Percentiles rank a stretch among this genome's conserved stretches.
Evolutionary conservation across 1,140 invertebrate species (phyloP).

Genomic region (Theocolax elegans): DNA sequence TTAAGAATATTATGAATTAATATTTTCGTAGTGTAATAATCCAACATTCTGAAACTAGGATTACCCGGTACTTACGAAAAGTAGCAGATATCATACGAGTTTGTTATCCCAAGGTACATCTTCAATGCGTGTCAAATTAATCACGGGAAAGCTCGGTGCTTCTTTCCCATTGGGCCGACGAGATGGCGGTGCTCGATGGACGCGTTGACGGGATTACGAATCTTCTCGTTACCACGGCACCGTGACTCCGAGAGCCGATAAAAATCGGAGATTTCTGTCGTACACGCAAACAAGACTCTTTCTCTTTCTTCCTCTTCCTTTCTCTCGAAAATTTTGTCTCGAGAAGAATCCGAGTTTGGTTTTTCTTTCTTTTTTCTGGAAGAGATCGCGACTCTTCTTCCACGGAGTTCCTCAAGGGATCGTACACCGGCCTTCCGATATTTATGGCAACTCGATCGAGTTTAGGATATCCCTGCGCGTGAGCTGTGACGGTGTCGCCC

Average conservation of each 20-base stretch:
- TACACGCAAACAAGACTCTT: slow-evolving; percentile 51
- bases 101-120: too few species aligned
- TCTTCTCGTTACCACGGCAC: slow-evolving; percentile 49
- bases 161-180: slow-evolving; percentile 2
- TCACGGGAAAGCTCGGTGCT: not conserved
- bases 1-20: too few species aligned
- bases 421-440: slow-evolving; percentile 39
- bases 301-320: slow-evolving; percentile 38
- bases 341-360: too few species aligned
- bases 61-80: too few species aligned
- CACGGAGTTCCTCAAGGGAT: slow-evolving; percentile 29
- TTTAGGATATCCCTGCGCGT: slow-evolving; percentile 42
- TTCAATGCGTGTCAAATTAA: slow-evolving; percentile 26
- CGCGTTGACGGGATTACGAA: slow-evolving; percentile 51
- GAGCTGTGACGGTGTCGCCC: slow-evolving; percentile 26
- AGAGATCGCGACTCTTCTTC: slow-evolving; percentile 20
- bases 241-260: slow-evolving; percentile 47
- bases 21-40: too few species aligned
- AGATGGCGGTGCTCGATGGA: slow-evolving; percentile 43
- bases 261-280: slow-evolving; percentile 59
- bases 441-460: slow-evolving; percentile 46
- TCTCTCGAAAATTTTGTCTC: slow-evolving; percentile 30
- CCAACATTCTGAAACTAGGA: too few species aligned
- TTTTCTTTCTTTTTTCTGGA: not conserved
- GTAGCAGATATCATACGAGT: too few species aligned